Conservation (phyloP, 23 tunicate genomes). For the Styela clava region DNA sequence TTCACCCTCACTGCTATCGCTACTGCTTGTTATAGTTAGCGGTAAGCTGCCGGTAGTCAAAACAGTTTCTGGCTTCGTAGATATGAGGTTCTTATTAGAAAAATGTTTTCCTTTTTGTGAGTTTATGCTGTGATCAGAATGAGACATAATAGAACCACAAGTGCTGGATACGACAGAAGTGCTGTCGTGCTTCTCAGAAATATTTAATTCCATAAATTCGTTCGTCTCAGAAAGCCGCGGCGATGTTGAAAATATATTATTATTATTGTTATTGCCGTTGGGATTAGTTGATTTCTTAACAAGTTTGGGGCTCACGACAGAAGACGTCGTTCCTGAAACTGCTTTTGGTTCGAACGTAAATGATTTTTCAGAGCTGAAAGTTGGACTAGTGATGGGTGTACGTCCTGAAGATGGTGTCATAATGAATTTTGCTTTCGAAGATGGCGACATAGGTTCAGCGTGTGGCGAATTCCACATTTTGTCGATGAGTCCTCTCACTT, state of each 20-base stretch:
- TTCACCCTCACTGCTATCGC: conserved; percentile 5
- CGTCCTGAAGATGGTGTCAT: background rate
- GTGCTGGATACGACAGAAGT: background rate
- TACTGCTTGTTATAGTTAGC: conserved; percentile 36
- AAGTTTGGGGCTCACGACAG: background rate
- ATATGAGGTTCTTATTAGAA: background rate
- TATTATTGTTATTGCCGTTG: background rate
- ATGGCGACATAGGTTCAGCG: conserved; percentile 1
- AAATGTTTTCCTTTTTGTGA: too few relatives aligned
- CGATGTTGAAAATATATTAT: background rate
- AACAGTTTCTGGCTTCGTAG: background rate
- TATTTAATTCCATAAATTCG: background rate
- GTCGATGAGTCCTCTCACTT: conserved; percentile 16
- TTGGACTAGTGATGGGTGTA: conserved; percentile 17
- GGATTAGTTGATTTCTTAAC: background rate
- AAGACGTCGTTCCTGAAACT: background rate
- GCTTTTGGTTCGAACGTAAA: background rate
- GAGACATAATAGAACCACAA: background rate
- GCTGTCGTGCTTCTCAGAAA: background rate
- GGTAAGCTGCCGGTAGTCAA: conserved; percentile 49
- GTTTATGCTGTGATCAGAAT: background rate
- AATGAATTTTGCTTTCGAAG: background rate
- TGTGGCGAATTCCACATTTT: conserved; percentile 8
- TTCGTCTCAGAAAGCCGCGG: background rate
- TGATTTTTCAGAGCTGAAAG: background rate